These are phyloP conservation scores for Mycteria americana DNA, from an alignment of 2,797 vertebrate genomes.

Conservation along the genomic window DNA sequence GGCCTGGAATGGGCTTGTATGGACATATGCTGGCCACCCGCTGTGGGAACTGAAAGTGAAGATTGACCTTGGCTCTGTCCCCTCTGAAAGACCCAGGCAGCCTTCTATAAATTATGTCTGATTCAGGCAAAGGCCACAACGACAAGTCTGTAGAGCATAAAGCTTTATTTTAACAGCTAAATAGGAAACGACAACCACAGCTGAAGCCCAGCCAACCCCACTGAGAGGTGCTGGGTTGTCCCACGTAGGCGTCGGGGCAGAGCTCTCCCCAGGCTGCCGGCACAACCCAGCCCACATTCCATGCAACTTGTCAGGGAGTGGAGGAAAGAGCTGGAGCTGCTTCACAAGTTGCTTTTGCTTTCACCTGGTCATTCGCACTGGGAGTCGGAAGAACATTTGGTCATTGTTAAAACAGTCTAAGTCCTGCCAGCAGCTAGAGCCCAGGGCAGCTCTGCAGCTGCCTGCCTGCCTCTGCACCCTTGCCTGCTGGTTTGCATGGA, in stretches of 20 bases:
- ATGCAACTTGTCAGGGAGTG: neutral
- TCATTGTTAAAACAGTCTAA: neutral
- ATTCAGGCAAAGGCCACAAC: neutral
- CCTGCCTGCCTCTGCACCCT: neutral
- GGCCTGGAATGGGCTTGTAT: neutral
- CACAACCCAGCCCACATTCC: neutral
- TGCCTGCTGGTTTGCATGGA: neutral
- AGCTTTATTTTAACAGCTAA: neutral
- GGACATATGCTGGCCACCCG: neutral
- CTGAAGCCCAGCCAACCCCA: neutral
- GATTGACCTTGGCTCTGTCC: neutral
- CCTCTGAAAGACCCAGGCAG: neutral
- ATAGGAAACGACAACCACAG: neutral
- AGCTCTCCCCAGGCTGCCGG: neutral
- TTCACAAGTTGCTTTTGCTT: neutral
- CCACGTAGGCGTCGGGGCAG: accelerated
- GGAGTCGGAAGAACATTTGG: neutral
- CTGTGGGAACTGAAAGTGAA: neutral
- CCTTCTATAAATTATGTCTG: neutral
- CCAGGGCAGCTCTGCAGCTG: neutral
- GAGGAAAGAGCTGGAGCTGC: neutral
- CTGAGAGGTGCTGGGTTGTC: neutral
- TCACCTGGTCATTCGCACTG: neutral
- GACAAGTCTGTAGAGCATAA: neutral
- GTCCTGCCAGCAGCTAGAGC: neutral